Conservation (phyloP, 2,888 invertebrate genomes). For the Lissocephala sabroskyi region DNA sequence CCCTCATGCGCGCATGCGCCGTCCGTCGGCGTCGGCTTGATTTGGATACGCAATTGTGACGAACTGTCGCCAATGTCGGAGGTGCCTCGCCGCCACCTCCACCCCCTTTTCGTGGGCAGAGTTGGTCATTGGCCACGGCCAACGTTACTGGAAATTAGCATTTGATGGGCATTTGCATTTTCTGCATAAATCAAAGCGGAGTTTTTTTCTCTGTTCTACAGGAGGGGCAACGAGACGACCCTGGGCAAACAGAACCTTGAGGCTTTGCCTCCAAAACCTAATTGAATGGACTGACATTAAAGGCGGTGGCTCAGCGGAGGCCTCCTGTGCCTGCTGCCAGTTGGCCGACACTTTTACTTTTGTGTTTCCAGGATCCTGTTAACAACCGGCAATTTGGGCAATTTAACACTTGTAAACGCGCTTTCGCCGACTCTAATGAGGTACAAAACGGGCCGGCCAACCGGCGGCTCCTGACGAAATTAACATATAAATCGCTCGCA, state of each 20-base stretch:
- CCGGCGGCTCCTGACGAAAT: slow-evolving; percentile 29
- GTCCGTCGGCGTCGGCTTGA: slow-evolving; percentile 31
- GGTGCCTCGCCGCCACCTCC: background rate
- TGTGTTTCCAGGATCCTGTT: slow-evolving; percentile 50
- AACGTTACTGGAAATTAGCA: slow-evolving; percentile 57
- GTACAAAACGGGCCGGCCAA: slow-evolving; percentile 43
- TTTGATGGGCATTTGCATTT: slow-evolving; percentile 60
- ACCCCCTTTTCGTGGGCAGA: too few relatives aligned
- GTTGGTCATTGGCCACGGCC: slow-evolving; percentile 9
- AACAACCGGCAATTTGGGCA: slow-evolving; percentile 60
- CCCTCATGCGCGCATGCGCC: slow-evolving; percentile 31
- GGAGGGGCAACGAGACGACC: too few relatives aligned
- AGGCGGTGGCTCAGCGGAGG: slow-evolving; percentile 4
- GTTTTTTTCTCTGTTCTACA: too few relatives aligned
- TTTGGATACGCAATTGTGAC: slow-evolving; percentile 48
- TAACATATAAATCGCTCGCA: slow-evolving; percentile 54
- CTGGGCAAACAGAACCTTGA: slow-evolving; percentile 1
- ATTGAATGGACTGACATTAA: slow-evolving; percentile 30
- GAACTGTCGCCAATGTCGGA: slow-evolving; percentile 40
- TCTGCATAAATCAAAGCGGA: slow-evolving; percentile 44
- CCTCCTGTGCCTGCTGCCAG: slow-evolving; percentile 8
- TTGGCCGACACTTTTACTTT: slow-evolving; percentile 53
- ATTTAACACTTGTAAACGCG: slow-evolving; percentile 65
- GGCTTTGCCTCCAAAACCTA: background rate
- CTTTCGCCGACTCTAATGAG: slow-evolving; percentile 62